These are phyloP conservation scores for Brachyhypopomus gauderio DNA, from an alignment of 2,113 vertebrate genomes.

Conservation along the genomic window DNA sequence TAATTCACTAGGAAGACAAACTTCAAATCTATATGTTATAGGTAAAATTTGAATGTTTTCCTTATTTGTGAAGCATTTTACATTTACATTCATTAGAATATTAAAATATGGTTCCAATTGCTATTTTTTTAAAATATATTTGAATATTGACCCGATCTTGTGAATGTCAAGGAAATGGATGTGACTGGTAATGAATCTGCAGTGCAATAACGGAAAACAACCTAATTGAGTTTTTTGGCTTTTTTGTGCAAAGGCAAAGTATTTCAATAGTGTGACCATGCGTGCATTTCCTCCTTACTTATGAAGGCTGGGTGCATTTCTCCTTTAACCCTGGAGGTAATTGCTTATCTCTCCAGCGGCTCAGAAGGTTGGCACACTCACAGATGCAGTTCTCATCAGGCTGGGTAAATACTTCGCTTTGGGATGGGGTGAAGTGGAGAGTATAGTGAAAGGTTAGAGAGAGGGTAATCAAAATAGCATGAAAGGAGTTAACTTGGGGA, in stretches of 20 bases:
- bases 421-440: conserved; percentile 33
- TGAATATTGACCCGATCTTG: too few species aligned
- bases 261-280: neutral
- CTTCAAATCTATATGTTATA: neutral
- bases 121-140: too few species aligned
- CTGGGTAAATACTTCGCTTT: conserved; percentile 54
- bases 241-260: neutral
- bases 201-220: neutral
- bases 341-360: conserved; percentile 32
- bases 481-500: neutral
- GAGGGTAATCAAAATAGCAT: conserved; percentile 43
- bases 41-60: neutral
- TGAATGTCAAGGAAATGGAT: neutral
- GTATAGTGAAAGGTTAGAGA: conserved; percentile 11
- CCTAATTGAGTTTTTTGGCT: neutral
- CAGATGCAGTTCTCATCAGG: conserved; percentile 45
- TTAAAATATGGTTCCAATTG: neutral
- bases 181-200: neutral
- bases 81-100: neutral
- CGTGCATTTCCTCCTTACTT: conserved; percentile 9
- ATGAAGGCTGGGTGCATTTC: conserved; percentile 12
- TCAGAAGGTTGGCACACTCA: conserved; percentile 33
- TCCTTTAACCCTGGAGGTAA: conserved; percentile 27
- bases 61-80: neutral
- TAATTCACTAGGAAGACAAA: neutral